Evolutionary conservation across 64 coral and sea anemone species (phyloP), one percentile per base, ranked within the genome.

Genomic region (Pocillopora verrucosa): DNA sequence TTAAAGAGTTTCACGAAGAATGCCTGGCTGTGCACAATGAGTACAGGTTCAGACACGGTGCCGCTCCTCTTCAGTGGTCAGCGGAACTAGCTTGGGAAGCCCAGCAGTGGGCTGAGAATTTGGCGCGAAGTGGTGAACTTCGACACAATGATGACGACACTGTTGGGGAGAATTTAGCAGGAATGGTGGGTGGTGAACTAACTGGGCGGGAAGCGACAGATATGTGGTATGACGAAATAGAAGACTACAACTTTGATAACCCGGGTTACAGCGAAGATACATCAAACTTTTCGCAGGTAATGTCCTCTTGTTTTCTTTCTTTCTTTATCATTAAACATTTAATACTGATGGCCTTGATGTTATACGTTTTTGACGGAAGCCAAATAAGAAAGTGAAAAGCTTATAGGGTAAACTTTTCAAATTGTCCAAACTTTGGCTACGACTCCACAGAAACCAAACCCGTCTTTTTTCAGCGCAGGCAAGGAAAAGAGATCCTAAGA

Each of bases 161-260:
- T 30, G 73, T 95, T 20, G 97, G 97, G 5, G 97, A 99, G 84
- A 99, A 99, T 65, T 92, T 99, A 68, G 97, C 97, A 16, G 97
- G 97, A 69, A 92, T 95, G 93, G 70, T 90, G 57, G 94, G 91
- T 9, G 90, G 90, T 36, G 97, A 99, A 25, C 65, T 99, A 13
- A 86, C 74, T 13, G 97, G 97, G 9, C 92, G 89, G 70, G 94
- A 99, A 76, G 90, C 93, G 34, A 92, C 94, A 10, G 88, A 93
- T n/a, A 93, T 99, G 89, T 99, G 97, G 97, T 99, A 99, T 73
- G 94, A 99, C 38, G 97, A 99, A 75, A 89, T 95, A 56, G 88
- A 95, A 35, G 91, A 87, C 19, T 99, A 93, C 68, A 89, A 99
- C 61, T 99, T 93, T 89, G 91, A 93, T 10, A 75, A 56, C n/a